Percentiles rank a stretch among this genome's conserved stretches.
phyloP scores from a whole-genome alignment of 2,797 vertebrate genomes.

The Meda fulgida region DNA sequence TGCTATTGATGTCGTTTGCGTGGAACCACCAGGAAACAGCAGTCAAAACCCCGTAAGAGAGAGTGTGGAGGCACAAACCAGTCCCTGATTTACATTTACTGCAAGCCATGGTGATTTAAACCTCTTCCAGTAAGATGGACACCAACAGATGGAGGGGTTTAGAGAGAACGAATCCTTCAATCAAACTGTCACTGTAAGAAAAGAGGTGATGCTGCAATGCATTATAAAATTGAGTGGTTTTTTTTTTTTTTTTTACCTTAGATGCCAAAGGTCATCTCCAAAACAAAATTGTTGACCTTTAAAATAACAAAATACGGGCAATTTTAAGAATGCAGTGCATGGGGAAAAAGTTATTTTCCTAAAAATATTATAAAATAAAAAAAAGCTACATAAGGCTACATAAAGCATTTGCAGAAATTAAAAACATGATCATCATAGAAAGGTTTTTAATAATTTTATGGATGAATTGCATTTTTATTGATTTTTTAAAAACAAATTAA shows the following conservation, averaged over 20 bases:
- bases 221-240: no score
- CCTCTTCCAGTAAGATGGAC: neutral
- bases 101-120: neutral
- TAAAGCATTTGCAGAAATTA: neutral
- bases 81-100: conserved; percentile 15
- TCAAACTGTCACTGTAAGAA: no score
- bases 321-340: neutral
- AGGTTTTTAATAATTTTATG: neutral
- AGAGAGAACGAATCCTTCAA: neutral
- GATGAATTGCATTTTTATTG: neutral
- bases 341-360: no score
- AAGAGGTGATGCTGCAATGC: no score
- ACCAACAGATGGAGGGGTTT: neutral
- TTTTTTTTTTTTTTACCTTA: neutral
- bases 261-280: neutral
- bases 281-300: neutral
- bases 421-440: neutral
- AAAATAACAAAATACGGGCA: neutral
- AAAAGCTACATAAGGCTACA: no score
- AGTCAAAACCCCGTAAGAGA: neutral
- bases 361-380: no score
- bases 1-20: neutral
- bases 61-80: neutral
- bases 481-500: neutral
- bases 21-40: conserved; percentile 33